Evolutionary conservation across 1,140 invertebrate species (phyloP), one percentile per base, ranked within the genome.

Genomic region (Aphelinus certus): DNA sequence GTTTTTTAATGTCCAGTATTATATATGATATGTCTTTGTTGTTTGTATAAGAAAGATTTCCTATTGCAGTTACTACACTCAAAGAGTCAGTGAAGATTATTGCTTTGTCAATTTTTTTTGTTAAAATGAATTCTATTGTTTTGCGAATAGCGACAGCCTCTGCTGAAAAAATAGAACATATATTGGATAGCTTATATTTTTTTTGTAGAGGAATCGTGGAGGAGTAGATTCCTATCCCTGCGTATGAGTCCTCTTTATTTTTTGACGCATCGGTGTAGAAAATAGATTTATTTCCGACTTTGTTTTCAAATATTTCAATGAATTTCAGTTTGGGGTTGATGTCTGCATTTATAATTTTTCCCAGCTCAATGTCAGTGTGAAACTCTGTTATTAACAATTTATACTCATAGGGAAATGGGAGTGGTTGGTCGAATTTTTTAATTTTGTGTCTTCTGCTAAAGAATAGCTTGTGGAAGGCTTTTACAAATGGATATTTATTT

Each of bases 401-500:
- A 47, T 62, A 62, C 46, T 62, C 61, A 45, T 62, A 62, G 4
- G 61, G 61, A 5, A 62, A 26, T 62, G 61, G 61, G 4, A 43
- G 26, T 26, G 26, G 26, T 26, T 26, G 43, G 4, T n/a, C 2
- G 3, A n/a, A 43, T 45, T 45, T 62, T 62, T 62, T 45, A 5
- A 47, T 47, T 62, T 5, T 43, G 5, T 6, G 42, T 45, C 10
- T 43, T 3, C 46, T 45, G 43, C 7, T 7, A 7, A 45, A 45
- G 26, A 6, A 45, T 3, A 45, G 2, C 3, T 43, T 45, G 5
- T 47, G 3, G 43, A 62, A 60, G 6, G 57, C 5, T 10, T 42
- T 60, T n/a, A 60, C 3, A 7, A 60, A 26, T 2, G 45, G 42
- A 62, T 7, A 47, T 6, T 62, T 62, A 6, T 5, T 5, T 43